Percentiles rank a stretch among this genome's conserved stretches.
These are phyloP conservation scores for Silurus asotus DNA, from an alignment of 2,113 vertebrate species.

Conservation along the genomic window DNA sequence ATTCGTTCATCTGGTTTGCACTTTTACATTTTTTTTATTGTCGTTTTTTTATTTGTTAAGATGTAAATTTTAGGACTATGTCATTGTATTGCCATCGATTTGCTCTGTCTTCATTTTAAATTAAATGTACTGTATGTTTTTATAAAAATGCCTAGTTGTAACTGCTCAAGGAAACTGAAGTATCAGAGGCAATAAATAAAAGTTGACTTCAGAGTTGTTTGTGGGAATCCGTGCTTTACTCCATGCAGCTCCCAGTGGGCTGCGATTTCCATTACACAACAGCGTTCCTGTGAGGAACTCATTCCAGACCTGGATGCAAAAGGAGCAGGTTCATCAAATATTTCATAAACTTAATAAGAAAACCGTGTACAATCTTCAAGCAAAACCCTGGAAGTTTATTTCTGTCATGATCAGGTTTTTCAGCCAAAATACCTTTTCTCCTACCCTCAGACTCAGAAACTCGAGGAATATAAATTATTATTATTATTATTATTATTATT, in stretches of 20 bases:
- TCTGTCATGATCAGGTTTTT: neutral
- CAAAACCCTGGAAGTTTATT: neutral
- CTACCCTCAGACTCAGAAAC: neutral
- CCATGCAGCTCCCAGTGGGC: neutral
- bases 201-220: conserved; percentile 45
- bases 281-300: neutral
- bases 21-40: conserved; percentile 65
- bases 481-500: too few relatives aligned
- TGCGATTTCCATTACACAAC: neutral
- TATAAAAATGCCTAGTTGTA: conserved; percentile 71
- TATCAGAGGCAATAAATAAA: conserved; percentile 75
- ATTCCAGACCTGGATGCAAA: neutral
- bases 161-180: conserved; percentile 68
- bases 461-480: neutral
- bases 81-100: conserved; percentile 70
- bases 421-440: neutral
- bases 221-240: conserved; percentile 29
- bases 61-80: conserved; percentile 78
- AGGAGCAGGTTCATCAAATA: too few relatives aligned
- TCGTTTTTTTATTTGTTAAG: conserved; percentile 75
- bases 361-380: too few relatives aligned
- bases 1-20: conserved; percentile 71
- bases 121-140: conserved; percentile 73
- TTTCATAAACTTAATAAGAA: too few relatives aligned
- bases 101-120: conserved; percentile 73